A percentile compares a stretch with the other conserved stretches of the same genome.
Conservation (phyloP, 2,888 invertebrate species). For the Lithophane semibrunnea region DNA sequence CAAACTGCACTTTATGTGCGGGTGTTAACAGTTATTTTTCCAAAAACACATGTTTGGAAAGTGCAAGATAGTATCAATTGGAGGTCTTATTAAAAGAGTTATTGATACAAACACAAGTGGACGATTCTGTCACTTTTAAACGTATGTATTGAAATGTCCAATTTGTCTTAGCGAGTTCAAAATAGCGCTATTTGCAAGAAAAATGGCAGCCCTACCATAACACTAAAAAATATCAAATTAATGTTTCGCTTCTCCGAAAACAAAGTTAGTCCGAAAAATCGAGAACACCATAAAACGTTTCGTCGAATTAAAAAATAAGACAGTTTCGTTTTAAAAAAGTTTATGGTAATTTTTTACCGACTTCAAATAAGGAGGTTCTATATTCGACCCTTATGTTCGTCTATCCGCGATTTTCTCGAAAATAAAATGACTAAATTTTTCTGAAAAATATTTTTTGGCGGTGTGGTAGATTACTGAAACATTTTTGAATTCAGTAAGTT, state of each 20-base stretch:
- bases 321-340: neutral
- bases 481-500: neutral
- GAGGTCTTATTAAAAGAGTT: neutral
- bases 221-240: neutral
- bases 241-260: neutral
- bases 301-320: neutral
- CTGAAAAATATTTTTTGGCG: neutral
- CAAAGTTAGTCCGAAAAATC: neutral
- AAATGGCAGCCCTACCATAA: neutral
- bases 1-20: neutral
- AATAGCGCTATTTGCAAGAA: neutral
- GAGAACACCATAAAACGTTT: neutral
- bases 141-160: constrained; percentile 21
- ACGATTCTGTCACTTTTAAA: constrained; percentile 27
- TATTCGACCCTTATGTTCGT: neutral
- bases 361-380: neutral
- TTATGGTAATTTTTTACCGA: neutral
- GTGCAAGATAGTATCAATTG: neutral
- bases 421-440: neutral
- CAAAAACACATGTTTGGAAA: neutral
- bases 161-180: constrained; percentile 3
- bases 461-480: neutral
- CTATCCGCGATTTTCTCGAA: neutral
- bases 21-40: neutral
- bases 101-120: constrained; percentile 8